Base-by-base conservation (phyloP, 2,888 invertebrate genomes). In the Drosophila lacicola region DNA sequence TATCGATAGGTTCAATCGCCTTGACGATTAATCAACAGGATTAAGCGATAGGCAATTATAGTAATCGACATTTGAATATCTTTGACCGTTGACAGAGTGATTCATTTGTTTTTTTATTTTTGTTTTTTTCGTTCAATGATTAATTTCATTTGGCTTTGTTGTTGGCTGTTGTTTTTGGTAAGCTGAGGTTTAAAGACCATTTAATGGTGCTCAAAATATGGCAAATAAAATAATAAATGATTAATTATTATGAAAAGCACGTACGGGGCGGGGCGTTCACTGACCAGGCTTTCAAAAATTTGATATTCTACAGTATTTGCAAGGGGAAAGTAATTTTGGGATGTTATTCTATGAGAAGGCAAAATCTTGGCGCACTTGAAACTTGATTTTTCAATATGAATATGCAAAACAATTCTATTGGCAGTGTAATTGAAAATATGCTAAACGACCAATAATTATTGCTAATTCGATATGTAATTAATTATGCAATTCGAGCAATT, bases 231-330 rank as follows among this genome's bases (percentile, higher is more conserved):
- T 47, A 51, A 46, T 14, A 41, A 50, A n/a, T 45, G n/a, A 57
- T 61, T 60, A 56, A 56, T 63, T 57, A 45, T 51, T n/a, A 71
- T 66, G 49, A 53, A 19, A 44, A 29, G 44, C 66, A 76, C 71
- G 66, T 49, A 21, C 37, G 42, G 42, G 14, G 42, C 37, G 42
- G 42, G 14, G 42, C 46, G 21, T 25, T 21, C 36, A 29, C 39
- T 51, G 58, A 46, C 11, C 10, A 14, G 56, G 49, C 34, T 49
- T 39, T 55, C 17, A 53, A 69, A 33, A 29, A 39, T 19, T 44
- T 44, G 6, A 2, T 1, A 17, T 42, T 10, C 9, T 2, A n/a
- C 6, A 14, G n/a, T 2, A n/a, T 39, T n/a, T n/a, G 39, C n/a
- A 14, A 39, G 14, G 39, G 13, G 39, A 39, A 39, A 14, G 39